Conservation (phyloP, 2,113 vertebrate genomes). For the Megaptera novaeangliae region DNA sequence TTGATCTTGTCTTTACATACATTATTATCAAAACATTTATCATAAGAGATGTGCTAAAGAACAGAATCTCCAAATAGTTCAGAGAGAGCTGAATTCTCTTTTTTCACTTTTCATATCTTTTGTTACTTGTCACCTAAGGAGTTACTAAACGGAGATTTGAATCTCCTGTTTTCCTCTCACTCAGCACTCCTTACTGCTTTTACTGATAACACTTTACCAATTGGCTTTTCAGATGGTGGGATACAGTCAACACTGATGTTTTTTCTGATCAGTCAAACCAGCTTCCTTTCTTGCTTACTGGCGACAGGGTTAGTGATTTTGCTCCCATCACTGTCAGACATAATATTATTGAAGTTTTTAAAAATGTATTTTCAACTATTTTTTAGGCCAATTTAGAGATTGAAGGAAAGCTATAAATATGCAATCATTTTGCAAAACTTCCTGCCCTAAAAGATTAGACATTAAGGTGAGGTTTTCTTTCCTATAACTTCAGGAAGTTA, state of each 20-base stretch:
- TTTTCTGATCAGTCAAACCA: constrained; percentile 33
- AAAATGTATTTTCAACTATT: constrained; percentile 48
- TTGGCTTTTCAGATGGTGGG: background rate
- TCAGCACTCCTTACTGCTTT: background rate
- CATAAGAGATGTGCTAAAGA: background rate
- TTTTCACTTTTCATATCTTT: background rate
- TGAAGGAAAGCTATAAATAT: constrained; percentile 34
- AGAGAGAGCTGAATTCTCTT: background rate
- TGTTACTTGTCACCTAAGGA: background rate
- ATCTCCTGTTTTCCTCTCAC: background rate
- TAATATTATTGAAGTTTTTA: constrained; percentile 37
- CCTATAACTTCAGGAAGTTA: constrained; percentile 1
- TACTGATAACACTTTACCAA: constrained; percentile 8
- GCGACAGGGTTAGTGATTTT: constrained; percentile 41
- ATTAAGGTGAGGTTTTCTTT: background rate
- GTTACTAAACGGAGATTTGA: background rate
- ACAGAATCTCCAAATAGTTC: background rate
- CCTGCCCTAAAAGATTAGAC: background rate
- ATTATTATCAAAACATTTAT: background rate
- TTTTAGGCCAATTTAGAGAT: constrained; percentile 38
- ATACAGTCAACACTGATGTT: background rate
- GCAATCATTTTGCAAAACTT: constrained; percentile 43
- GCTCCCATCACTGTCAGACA: constrained; percentile 34
- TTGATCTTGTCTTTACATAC: background rate
- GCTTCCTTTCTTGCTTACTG: constrained; percentile 16